Base-by-base conservation (phyloP, 2,888 invertebrate species). In the Microplitis deprimator region DNA sequence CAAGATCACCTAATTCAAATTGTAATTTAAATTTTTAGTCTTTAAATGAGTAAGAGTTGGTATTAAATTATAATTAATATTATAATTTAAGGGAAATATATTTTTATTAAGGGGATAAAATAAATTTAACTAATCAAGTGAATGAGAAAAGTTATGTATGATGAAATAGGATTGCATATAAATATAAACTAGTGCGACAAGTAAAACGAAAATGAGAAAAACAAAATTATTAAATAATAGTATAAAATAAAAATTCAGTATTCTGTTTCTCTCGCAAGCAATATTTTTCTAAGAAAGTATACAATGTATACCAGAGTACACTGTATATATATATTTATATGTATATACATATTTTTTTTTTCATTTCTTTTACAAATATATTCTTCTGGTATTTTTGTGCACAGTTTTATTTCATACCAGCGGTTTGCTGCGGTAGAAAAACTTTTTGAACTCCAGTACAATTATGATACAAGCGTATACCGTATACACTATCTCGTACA, bases 401-500 rank as follows among this genome's bases (percentile, higher is more conserved):
- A 20, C 69, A 50, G 13, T 16, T 60, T 41, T 62, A 70, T 70
- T 50, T 20, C 61, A 50, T 13, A 71, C 20, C 60, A 60, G 67
- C 74, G 77, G 78, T 79, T 78, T 79, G 79, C 77, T 68, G 60
- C 61, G 67, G 77, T 65, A 67, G 77, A 79, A 80, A 80, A 80
- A 80, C 79, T 81, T 80, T 81, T 76, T 78, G 71, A 81, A 81
- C 80, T 80, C 68, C 77, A 76, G 78, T 73, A 75, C 74, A 73
- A 75, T 75, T 59, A 73, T 77, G 16, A 76, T 68, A 62, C 50
- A 41, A 41, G 75, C 64, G 29, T 59, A 73, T 40, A 39, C 70
- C 38, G 17, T 50, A 70, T 50, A 70, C 59, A 67, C 67, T 39
- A 67, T 59, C 70, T 20, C 6, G 50, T 50, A 17, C 10, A 70